Base-by-base conservation (phyloP, 2,797 vertebrate species). In the Merluccius polli region DNA sequence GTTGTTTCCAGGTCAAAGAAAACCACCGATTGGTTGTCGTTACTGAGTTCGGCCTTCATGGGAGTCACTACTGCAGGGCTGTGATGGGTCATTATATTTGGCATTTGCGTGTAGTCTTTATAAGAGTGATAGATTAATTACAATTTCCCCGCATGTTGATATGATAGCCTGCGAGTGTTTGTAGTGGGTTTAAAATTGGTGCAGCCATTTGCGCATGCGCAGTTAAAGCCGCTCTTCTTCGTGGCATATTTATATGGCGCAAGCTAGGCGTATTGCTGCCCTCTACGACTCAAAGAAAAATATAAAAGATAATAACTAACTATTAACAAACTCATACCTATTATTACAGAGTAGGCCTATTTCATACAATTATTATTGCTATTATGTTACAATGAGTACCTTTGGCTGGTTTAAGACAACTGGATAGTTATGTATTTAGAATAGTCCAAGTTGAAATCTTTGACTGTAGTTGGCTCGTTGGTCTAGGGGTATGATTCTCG, bases 401-500 rank as follows among this genome's bases (percentile, higher is more conserved):
- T 13, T 41, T 41, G 38, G 3, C 13, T 41, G 13, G 38, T 4
- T 13, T 41, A 41, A 48, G 44, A 48, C 16, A 41, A 41, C 27
- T 18, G 31, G 16, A 4, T 70, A 8, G 10, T 35, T 36, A 21
- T 8, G 3, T 41, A 41, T 41, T 12, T 12, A 12, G n/a, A n/a
- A n/a, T n/a, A n/a, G n/a, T n/a, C n/a, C n/a, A n/a, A n/a, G n/a
- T n/a, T n/a, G n/a, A n/a, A n/a, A n/a, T 35, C 33, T 35, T 35
- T 35, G n/a, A 35, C 8, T 38, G 5, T 9, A 38, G 36, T 7
- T 73, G 93, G 93, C 93, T 93, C 90, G 92, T 94, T 94, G 93
- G 93, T 94, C 93, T 94, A 93, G 92, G 92, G 92, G 93, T 94
- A 94, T 94, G 93, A 94, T 94, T 94, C 92, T 94, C 91, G 93